These are phyloP conservation scores for Zaprionus inermis DNA, from an alignment of 1,140 invertebrate genomes.

Conservation along the genomic window DNA sequence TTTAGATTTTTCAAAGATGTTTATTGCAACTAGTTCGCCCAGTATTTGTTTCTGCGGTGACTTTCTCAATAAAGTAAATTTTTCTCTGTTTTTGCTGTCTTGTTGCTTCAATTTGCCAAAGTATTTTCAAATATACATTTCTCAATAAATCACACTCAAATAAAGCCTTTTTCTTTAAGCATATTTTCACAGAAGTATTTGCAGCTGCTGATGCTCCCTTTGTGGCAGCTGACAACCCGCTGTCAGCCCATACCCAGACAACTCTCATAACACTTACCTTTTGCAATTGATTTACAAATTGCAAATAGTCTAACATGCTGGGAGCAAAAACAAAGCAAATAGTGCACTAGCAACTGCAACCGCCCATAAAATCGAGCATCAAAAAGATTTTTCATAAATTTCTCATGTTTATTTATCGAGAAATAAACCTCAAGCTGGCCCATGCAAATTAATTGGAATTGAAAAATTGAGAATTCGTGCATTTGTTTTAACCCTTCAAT, in stretches of 20 bases:
- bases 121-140: slow-evolving; percentile 60
- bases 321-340: slow-evolving; percentile 36
- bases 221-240: slow-evolving; percentile 5
- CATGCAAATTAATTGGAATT: slow-evolving; percentile 33
- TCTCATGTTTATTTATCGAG: slow-evolving; percentile 11
- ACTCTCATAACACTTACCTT: neutral
- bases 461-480: slow-evolving; percentile 5
- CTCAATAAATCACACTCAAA: slow-evolving; percentile 70
- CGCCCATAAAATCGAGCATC: slow-evolving; percentile 19
- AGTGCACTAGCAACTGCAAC: slow-evolving; percentile 29
- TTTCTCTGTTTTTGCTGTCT: neutral
- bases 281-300: slow-evolving; percentile 68
- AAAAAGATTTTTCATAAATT: slow-evolving; percentile 41
- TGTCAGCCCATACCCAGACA: neutral
- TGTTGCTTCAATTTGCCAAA: slow-evolving; percentile 64
- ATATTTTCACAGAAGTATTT: slow-evolving; percentile 46
- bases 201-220: slow-evolving; percentile 7
- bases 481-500: neutral
- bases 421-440: neutral
- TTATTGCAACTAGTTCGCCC: neutral
- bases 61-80: slow-evolving; percentile 3
- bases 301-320: slow-evolving; percentile 53
- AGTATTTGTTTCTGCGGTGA: too few species aligned
- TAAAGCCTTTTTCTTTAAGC: slow-evolving; percentile 64
- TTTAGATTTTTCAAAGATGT: slow-evolving; percentile 1